A percentile compares a stretch with the other conserved stretches of the same genome.
These are phyloP conservation scores for Pyrrhosoma nymphula DNA, from an alignment of 2,888 invertebrate species.

Conservation along the genomic window DNA sequence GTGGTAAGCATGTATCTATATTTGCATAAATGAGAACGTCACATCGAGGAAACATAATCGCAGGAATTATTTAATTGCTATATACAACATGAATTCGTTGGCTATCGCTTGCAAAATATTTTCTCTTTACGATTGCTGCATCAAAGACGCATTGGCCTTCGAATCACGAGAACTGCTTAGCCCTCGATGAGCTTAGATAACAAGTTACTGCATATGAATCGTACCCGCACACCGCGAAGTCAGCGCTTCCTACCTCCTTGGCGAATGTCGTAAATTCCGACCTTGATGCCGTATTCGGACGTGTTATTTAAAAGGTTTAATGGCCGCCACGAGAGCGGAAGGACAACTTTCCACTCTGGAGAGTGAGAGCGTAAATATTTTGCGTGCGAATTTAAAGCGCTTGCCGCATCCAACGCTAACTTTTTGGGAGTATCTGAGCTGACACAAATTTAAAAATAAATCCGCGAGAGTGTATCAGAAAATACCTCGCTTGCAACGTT, in stretches of 20 bases:
- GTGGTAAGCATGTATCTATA: too few species aligned
- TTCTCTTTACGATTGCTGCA: neutral
- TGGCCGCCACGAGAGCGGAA: neutral
- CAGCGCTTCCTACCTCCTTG: neutral
- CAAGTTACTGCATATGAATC: neutral
- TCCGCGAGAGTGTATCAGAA: too few species aligned
- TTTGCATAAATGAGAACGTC: too few species aligned
- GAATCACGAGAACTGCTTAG: neutral
- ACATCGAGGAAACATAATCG: too few species aligned
- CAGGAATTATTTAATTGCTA: too few species aligned
- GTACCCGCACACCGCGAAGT: neutral
- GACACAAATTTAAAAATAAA: too few species aligned
- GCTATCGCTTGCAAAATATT: too few species aligned
- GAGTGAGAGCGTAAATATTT: neutral
- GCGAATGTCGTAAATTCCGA: neutral
- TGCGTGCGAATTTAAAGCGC: neutral
- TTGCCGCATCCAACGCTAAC: too few species aligned
- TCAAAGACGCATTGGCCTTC: neutral
- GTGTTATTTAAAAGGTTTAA: neutral
- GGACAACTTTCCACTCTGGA: neutral
- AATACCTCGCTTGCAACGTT: too few species aligned
- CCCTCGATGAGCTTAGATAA: neutral
- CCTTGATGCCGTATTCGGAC: conserved; percentile 9
- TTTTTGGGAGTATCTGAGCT: too few species aligned
- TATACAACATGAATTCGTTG: too few species aligned